Conservation (phyloP, 2,113 vertebrate species). For the Chaetorhynchus papuensis region DNA sequence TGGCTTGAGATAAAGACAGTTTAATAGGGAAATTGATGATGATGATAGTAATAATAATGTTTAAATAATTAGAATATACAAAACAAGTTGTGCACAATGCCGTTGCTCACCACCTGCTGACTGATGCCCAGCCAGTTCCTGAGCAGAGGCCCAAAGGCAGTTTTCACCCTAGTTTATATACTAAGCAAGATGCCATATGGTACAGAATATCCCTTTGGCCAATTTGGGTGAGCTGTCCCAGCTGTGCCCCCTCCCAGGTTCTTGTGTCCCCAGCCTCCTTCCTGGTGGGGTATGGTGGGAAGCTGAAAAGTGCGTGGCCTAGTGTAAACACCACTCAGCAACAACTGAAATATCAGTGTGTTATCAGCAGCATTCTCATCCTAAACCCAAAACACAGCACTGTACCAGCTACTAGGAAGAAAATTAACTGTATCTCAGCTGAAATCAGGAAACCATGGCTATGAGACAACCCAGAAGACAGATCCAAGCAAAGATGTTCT, state of each 20-base stretch:
- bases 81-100: neutral
- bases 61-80: neutral
- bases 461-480: neutral
- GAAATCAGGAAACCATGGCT: neutral
- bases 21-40: neutral
- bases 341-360: neutral
- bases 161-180: neutral
- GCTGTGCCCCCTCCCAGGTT: neutral
- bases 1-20: neutral
- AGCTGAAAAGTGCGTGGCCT: neutral
- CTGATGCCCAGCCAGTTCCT: neutral
- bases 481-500: neutral
- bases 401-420: neutral
- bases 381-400: neutral
- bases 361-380: neutral
- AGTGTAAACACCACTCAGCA: neutral
- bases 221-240: neutral
- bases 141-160: neutral
- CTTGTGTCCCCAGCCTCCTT: neutral
- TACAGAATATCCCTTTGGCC: neutral
- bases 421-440: neutral
- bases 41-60: neutral
- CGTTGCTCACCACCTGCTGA: fast-evolving
- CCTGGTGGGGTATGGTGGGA: neutral
- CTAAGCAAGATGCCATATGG: neutral